Evolutionary conservation across 2,888 invertebrate species (phyloP).

Genomic region (Congeria kusceri): DNA sequence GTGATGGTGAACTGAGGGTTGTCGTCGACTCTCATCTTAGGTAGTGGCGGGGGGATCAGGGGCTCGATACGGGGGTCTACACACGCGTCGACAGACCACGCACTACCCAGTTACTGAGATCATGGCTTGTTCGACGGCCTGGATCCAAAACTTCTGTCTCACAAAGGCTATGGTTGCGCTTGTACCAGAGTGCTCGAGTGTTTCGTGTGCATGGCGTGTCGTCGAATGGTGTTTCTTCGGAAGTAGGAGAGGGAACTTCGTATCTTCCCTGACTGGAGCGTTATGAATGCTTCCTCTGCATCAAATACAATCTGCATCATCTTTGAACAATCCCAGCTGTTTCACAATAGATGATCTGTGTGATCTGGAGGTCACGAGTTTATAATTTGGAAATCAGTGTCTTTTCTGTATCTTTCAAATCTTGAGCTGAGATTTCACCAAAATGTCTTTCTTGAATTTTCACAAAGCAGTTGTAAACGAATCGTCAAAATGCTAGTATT

Average conservation of each 20-base stretch:
- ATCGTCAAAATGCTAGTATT: too few species aligned
- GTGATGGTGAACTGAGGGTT: too few species aligned
- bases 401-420: too few species aligned
- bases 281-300: slow-evolving; percentile 20
- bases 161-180: neutral
- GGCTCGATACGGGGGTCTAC: neutral
- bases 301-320: neutral
- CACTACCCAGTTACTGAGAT: neutral
- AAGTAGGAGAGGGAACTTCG: slow-evolving; percentile 34
- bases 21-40: too few species aligned
- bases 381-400: too few species aligned
- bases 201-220: slow-evolving; percentile 16
- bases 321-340: slow-evolving; percentile 9
- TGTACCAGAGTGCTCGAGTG: neutral
- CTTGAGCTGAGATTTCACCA: too few species aligned
- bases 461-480: too few species aligned
- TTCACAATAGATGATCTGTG: too few species aligned
- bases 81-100: slow-evolving; percentile 2
- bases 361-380: too few species aligned
- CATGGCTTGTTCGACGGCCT: slow-evolving; percentile 5
- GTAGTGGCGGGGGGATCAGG: too few species aligned
- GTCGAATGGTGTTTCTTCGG: slow-evolving; percentile 30
- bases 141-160: slow-evolving; percentile 25
- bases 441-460: too few species aligned
- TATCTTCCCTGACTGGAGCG: slow-evolving; percentile 3